Percentiles rank a stretch among this genome's conserved stretches.
phyloP scores from a whole-genome alignment of 2,888 invertebrate genomes.

The Ptychoptera albimana region DNA sequence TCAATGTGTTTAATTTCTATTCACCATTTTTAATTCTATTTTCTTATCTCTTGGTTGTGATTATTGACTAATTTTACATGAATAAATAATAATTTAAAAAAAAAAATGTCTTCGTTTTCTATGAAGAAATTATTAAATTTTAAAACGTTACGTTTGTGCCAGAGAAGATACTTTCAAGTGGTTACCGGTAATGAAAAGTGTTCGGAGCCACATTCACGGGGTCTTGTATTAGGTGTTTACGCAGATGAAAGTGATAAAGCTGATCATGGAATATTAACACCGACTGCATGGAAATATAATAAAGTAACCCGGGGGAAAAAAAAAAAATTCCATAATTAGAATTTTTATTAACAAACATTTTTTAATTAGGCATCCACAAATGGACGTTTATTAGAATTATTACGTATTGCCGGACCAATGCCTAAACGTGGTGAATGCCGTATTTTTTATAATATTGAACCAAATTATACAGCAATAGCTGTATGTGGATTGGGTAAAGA shows the following conservation, averaged over 20 bases:
- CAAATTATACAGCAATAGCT: conserved; percentile 41
- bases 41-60: no score
- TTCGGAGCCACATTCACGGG: conserved; percentile 26
- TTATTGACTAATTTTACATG: no score
- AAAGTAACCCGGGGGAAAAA: conserved; percentile 24
- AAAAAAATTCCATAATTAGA: background rate
- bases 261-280: conserved; percentile 41
- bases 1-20: no score
- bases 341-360: background rate
- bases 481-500: conserved; percentile 50
- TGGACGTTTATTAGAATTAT: conserved; percentile 38
- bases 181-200: conserved; percentile 18
- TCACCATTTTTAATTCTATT: no score
- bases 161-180: background rate
- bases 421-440: conserved; percentile 18
- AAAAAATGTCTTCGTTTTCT: no score
- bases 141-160: no score
- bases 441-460: conserved; percentile 43
- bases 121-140: no score
- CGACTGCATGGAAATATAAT: conserved; percentile 43
- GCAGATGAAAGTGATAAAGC: conserved; percentile 37
- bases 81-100: no score
- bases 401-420: conserved; percentile 23
- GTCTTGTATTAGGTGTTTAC: conserved; percentile 46
- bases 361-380: conserved; percentile 17